phyloP scores from a whole-genome alignment of 30 jellyfish, hydroid and myxozoan genomes.

The Sanderia malayensis region DNA sequence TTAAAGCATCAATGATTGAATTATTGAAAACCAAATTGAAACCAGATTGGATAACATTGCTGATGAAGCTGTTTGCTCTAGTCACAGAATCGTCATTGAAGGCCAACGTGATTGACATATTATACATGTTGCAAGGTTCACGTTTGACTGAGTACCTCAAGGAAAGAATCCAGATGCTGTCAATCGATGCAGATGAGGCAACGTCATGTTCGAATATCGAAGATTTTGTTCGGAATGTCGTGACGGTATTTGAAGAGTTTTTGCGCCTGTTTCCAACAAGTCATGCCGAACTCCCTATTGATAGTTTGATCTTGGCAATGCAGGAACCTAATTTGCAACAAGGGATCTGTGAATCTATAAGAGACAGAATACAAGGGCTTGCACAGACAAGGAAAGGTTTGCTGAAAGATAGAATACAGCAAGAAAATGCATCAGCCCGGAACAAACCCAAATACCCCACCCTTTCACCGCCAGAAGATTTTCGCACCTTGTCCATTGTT shows the following conservation, averaged over 20 bases:
- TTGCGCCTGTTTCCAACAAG: slow-evolving; percentile 6
- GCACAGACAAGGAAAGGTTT: slow-evolving; percentile 2
- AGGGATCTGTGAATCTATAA: not conserved
- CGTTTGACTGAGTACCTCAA: not conserved
- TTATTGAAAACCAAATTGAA: slow-evolving; percentile 4
- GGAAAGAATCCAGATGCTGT: not conserved
- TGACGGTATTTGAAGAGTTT: slow-evolving; percentile 12
- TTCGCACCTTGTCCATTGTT: slow-evolving; percentile 37
- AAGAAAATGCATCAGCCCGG: not conserved
- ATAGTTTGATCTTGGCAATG: not conserved
- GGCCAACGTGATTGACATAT: slow-evolving; percentile 4
- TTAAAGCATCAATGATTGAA: not conserved
- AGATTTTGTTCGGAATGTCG: not conserved
- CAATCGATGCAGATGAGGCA: not conserved
- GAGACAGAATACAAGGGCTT: not conserved
- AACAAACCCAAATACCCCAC: not conserved
- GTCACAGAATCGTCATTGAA: slow-evolving; percentile 15
- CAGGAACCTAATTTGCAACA: not conserved
- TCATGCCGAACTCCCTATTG: slow-evolving; percentile 6
- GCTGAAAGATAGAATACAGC: not conserved
- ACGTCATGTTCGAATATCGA: not conserved
- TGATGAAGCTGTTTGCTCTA: not conserved
- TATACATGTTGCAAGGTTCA: slow-evolving; percentile 19
- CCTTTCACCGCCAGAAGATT: slow-evolving; percentile 58
- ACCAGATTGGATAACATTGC: slow-evolving; percentile 21